Conservation (phyloP, 2,888 invertebrate species). For the Nineta flava region DNA sequence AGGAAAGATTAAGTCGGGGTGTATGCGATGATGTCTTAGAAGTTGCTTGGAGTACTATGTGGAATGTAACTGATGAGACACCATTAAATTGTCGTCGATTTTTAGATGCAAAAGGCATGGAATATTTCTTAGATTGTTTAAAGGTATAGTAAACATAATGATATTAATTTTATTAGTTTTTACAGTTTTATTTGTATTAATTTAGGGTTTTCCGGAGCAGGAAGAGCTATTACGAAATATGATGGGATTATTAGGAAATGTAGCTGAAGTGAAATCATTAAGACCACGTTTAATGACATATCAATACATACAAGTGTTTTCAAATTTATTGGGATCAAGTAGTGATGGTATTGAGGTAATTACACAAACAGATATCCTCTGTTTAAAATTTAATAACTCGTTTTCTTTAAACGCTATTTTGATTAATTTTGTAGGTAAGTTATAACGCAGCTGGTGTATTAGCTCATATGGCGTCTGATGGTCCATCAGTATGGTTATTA, state of each 20-base stretch:
- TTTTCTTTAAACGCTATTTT: neutral
- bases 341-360: constrained; percentile 89
- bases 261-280: constrained; percentile 80
- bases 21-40: constrained; percentile 92
- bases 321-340: constrained; percentile 63
- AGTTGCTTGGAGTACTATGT: constrained; percentile 98
- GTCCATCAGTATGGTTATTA: constrained; percentile 67
- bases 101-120: constrained; percentile 77
- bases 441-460: constrained; percentile 94
- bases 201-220: constrained; percentile 69
- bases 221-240: constrained; percentile 88
- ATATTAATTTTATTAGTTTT: constrained; percentile 4
- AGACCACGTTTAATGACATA: constrained; percentile 70
- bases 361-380: constrained; percentile 9
- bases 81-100: constrained; percentile 87
- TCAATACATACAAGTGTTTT: constrained; percentile 73
- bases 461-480: constrained; percentile 90
- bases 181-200: constrained; percentile 1
- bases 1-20: constrained; percentile 55
- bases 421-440: constrained; percentile 44
- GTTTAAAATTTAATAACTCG: constrained; percentile 2
- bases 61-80: constrained; percentile 96
- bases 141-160: constrained; percentile 46
- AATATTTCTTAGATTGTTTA: constrained; percentile 75
- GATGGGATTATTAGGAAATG: constrained; percentile 95